Percentiles rank a stretch among this genome's conserved stretches.
Evolutionary conservation across 2,888 invertebrate genomes (phyloP).

Genomic region (Aricia artaxerxes): DNA sequence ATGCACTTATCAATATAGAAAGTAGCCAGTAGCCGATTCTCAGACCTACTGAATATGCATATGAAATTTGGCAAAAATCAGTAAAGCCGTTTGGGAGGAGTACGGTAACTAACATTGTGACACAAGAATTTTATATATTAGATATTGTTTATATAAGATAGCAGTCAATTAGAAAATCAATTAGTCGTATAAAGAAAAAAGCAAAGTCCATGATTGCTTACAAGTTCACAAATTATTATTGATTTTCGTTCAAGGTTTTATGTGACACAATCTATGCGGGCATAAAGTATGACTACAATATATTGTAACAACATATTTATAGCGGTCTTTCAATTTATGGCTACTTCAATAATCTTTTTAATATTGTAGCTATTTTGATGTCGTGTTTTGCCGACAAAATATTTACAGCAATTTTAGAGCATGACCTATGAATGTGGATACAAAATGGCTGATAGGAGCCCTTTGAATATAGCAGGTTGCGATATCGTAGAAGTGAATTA

Average conservation of each 20-base stretch:
- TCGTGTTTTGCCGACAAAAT: constrained; percentile 31
- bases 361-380: constrained; percentile 36
- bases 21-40: too few relatives aligned
- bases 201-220: neutral
- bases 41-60: too few relatives aligned
- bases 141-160: too few relatives aligned
- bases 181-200: neutral
- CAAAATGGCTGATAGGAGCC: neutral
- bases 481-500: neutral
- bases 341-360: constrained; percentile 39
- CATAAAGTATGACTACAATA: constrained; percentile 38
- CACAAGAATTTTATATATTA: too few relatives aligned
- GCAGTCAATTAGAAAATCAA: too few relatives aligned
- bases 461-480: too few relatives aligned
- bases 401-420: neutral
- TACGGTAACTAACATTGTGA: too few relatives aligned
- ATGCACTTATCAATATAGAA: too few relatives aligned
- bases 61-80: too few relatives aligned
- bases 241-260: constrained; percentile 27
- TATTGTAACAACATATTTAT: constrained; percentile 41
- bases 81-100: too few relatives aligned
- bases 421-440: neutral
- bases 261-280: constrained; percentile 33
- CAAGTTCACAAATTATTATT: constrained; percentile 10
- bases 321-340: constrained; percentile 42